These are phyloP conservation scores for Ricordea florida DNA, from an alignment of 92 coral and sea anemone genomes.

Conservation along the genomic window DNA sequence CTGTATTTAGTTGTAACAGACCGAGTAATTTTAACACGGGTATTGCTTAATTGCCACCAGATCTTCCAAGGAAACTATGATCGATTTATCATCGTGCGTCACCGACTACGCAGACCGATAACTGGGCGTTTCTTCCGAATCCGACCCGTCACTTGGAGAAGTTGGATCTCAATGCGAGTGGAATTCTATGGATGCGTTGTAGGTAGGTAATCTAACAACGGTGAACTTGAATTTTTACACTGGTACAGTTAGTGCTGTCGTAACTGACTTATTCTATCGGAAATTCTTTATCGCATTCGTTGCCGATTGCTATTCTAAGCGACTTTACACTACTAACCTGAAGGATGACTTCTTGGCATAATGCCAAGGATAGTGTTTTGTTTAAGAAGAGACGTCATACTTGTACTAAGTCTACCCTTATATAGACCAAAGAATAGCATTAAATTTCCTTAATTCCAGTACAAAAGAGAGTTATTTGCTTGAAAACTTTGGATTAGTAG, in stretches of 20 bases:
- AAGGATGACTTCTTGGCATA: too few relatives aligned
- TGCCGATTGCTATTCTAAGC: too few relatives aligned
- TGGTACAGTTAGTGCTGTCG: background rate
- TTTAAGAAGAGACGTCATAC: too few relatives aligned
- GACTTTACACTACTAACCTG: too few relatives aligned
- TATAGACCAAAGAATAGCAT: too few relatives aligned
- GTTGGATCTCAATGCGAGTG: constrained; percentile 67
- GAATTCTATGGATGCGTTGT: constrained; percentile 79
- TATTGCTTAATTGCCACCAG: background rate
- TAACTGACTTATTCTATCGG: too few relatives aligned
- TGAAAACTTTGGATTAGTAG: too few relatives aligned
- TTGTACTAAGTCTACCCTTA: too few relatives aligned
- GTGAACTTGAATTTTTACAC: background rate
- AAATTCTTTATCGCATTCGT: too few relatives aligned
- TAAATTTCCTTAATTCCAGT: too few relatives aligned
- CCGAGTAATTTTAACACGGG: background rate
- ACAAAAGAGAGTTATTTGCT: too few relatives aligned
- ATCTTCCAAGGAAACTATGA: constrained; percentile 52
- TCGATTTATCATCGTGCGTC: constrained; percentile 14
- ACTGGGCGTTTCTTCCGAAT: constrained; percentile 65
- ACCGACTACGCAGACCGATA: constrained; percentile 20
- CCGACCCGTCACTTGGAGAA: constrained; percentile 67
- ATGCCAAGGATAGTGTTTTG: too few relatives aligned
- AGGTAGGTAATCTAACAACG: background rate
- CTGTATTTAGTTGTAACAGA: background rate